Evolutionary conservation across 1,140 invertebrate genomes (phyloP), one percentile per base, ranked within the genome.

Genomic region (Magallana ariakensis): DNA sequence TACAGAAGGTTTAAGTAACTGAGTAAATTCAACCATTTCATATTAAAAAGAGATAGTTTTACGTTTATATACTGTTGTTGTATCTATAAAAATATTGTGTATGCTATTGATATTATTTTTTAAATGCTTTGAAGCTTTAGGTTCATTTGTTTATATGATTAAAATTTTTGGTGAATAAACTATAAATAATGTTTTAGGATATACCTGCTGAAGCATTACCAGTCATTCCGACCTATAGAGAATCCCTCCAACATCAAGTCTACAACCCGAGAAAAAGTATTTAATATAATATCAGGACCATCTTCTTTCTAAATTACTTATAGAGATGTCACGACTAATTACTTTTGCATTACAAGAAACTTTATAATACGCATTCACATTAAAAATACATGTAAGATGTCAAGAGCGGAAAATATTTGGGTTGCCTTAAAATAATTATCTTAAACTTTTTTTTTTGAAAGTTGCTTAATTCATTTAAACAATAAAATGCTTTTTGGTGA

Each of bases 231-330:
- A 75, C 66, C 66, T 75, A 75, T 11, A 8, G 66, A 13, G 66
- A 75, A 19, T 75, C 66, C 1, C 19, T 75, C 11, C 66, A 75
- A 13, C 66, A 75, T 26, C 22, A 75, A 7, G 66, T 75, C 6
- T 75, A 75, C 66, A 75, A 75, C 26, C 66, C 66, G 3, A 75
- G 66, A 75, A 75, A 75, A 75, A 26, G 66, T 75, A 75, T 33
- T 10, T 11, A 11, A 19, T 26, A 4, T 3, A 8, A 70, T 7
- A 13, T 26, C 22, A 13, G 5, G 11, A 2, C 22, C 5, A 13
- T 16, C 58, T 4, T 13, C n/a, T n/a, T n/a, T n/a, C 15, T 11
- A 0, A 60, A 13, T 6, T 13, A n/a, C 7, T 16, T 6, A n/a
- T 16, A 6, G 58, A 60, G 58, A n/a, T n/a, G 5, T n/a, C n/a